Evolutionary conservation across 2,797 vertebrate species (phyloP), one percentile per base, ranked within the genome.

Genomic region (Cyclopterus lumpus): DNA sequence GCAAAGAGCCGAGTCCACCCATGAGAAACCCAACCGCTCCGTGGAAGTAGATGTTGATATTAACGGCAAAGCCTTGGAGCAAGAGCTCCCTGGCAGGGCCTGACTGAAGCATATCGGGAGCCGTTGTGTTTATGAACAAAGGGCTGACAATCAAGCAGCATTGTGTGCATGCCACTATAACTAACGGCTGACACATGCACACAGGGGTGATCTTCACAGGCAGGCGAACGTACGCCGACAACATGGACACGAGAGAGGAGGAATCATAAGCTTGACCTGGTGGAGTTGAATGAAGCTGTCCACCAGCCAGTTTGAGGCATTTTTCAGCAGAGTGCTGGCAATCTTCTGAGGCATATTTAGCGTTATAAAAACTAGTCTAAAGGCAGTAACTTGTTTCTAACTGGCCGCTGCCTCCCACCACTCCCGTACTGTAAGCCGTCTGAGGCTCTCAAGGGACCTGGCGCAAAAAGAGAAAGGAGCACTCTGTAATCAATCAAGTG

Each of bases 11-110:
- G 53, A 77, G 74, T 86, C 84, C 75, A 82, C 88, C 89, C 81
- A 59, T 65, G 89, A 90, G 86, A 84, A 73, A 89, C 76, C 63
- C 48, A 24, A 67, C 55, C 48, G 66, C 62, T 74, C 58, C 48
- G 59, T 75, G 75, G 75, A 75, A 88, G 81, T 71, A 81, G 80
- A 86, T 84, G 84, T 79, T 88, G 80, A 91, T 86, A 86, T 87
- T 85, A 91, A 80, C 76, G 65, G 84, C 71, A 78, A 79, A 82
- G 80, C 76, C 75, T 83, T 51, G 1, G 67, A 89, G 84, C 74
- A 75, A 22, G 79, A 75, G 86, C 68, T 81, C 63, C n/a, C 28
- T 75, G 77, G 72, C 79, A 88, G 74, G 65, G 59, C 46, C 81
- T 40, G 86, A 88, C 74, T 81, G 73, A 63, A 76, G 80, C 77